Evolutionary conservation across 2,113 vertebrate genomes (phyloP), one percentile per base, ranked within the genome.

Genomic region (Oncorhynchus tshawytscha): DNA sequence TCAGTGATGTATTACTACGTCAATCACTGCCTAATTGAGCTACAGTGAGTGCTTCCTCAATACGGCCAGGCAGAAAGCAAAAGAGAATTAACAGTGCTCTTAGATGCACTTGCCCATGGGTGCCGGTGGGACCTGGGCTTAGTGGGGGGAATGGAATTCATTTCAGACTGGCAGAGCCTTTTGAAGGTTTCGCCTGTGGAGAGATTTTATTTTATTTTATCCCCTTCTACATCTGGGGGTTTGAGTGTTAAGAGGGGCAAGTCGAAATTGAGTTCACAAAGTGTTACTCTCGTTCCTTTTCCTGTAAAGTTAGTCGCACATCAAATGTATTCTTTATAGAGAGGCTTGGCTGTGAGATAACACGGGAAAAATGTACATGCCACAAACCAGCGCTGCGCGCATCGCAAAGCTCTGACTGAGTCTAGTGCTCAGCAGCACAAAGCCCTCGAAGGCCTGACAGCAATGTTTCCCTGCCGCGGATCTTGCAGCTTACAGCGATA

Each of bases 261-360:
- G 75, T 73, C 59, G 71, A 68, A 81, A 84, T 77, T 74, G 79
- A 77, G 71, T 70, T 79, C 74, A 68, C 74, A 74, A 71, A 76
- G 71, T 71, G 62, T 74, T 68, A 72, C 48, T 81, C 59, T 5
- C 57, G 49, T 70, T 51, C 67, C 51, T 5, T 13, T 67, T 34
- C 34, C 59, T 74, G 71, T 76, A 64, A 81, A 81, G 27, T 70
- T 68, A 24, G 66, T 20, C 51, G 18, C 74, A 78, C 60, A 73
- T 49, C 49, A 65, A 70, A 79, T 75, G 31, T 66, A 70, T 74
- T 25, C 60, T 25, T 31, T 81, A 71, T 65, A 68, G 22, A 34
- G 69, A 7, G 34, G 18, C 3, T 45, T 54, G 31, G 9, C 54
- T 27, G 66, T 5, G 12, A 79, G 74, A 82, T 74, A 79, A 76